A percentile compares a stretch with the other conserved stretches of the same genome.
Conservation (phyloP, 37 sponge, comb jelly and placozoan species). For the Halisarca cf. caerulea region DNA sequence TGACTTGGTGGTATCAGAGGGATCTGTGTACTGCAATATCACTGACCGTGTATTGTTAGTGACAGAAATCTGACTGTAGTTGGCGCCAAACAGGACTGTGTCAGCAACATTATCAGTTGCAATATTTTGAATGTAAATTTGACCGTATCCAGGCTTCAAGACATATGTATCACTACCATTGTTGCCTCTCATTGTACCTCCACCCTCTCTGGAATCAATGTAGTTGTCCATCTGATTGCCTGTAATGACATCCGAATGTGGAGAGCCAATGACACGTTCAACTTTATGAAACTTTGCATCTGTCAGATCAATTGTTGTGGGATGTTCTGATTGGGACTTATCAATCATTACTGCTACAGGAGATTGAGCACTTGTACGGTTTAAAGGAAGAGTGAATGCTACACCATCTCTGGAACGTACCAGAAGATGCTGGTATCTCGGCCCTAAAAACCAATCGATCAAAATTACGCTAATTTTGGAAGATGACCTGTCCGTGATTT, state of each 20-base stretch:
- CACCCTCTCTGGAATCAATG: slow-evolving; percentile 19
- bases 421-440: neutral
- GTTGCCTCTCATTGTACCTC: neutral
- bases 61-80: neutral
- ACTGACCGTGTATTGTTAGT: neutral
- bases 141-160: neutral
- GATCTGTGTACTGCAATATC: neutral
- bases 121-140: slow-evolving; percentile 1
- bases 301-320: too few species aligned
- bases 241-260: neutral
- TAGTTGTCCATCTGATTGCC: slow-evolving; percentile 13
- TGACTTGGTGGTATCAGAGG: neutral
- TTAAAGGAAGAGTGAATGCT: too few species aligned
- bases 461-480: neutral
- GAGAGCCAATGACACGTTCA: neutral
- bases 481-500: too few species aligned
- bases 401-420: neutral
- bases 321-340: too few species aligned
- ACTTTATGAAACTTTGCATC: neutral
- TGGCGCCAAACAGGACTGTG: neutral
- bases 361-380: neutral
- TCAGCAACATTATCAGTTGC: slow-evolving; percentile 17
- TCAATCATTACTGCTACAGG: neutral
- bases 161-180: slow-evolving; percentile 40
- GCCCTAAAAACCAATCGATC: neutral